These are phyloP conservation scores for Allophyes oxyacanthae DNA, from an alignment of 2,888 invertebrate species.

Conservation along the genomic window DNA sequence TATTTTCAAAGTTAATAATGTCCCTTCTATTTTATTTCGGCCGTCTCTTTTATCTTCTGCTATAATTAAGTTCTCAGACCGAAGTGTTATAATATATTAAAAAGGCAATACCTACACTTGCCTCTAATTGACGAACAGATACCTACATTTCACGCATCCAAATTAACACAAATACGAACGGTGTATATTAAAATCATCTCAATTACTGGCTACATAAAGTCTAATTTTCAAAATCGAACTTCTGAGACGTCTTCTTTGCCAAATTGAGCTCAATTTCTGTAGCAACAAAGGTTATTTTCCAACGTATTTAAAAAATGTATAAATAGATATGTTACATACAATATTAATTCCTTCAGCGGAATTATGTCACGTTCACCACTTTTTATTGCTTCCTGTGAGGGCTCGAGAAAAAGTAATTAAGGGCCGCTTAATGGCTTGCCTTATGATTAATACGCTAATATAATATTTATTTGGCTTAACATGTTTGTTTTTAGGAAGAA, in stretches of 20 bases:
- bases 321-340: constrained; percentile 34
- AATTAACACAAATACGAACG: constrained; percentile 18
- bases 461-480: constrained; percentile 1
- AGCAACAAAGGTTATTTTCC: constrained; percentile 10
- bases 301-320: constrained; percentile 9
- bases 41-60: background rate
- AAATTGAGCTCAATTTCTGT: constrained; percentile 3
- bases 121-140: constrained; percentile 37
- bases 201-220: background rate
- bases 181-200: constrained; percentile 2
- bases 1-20: no score
- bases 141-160: constrained; percentile 29
- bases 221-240: constrained; percentile 5
- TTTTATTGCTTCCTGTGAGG: constrained; percentile 48
- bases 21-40: no score
- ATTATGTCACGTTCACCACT: constrained; percentile 44
- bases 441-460: constrained; percentile 33
- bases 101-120: constrained; percentile 12
- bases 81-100: constrained; percentile 24
- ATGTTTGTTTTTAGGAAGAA: background rate
- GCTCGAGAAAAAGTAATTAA: constrained; percentile 54
- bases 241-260: background rate
- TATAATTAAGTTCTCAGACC: constrained; percentile 27
- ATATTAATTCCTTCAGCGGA: constrained; percentile 46
- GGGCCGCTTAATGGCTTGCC: constrained; percentile 32